Percentiles rank a stretch among this genome's conserved stretches.
phyloP scores from a whole-genome alignment of 2,888 invertebrate species.

The Prenolepis imparis region DNA sequence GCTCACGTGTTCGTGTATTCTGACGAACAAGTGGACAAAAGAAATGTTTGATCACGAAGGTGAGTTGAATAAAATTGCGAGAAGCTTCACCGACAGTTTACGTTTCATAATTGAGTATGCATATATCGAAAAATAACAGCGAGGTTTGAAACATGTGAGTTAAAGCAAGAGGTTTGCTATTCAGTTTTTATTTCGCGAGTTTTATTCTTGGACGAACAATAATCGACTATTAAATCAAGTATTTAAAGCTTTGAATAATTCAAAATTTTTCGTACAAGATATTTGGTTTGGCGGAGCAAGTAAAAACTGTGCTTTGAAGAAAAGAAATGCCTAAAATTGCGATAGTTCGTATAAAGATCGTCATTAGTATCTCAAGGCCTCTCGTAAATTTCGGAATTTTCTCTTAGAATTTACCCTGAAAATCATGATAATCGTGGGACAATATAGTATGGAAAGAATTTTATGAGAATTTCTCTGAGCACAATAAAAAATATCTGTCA shows the following conservation, averaged over 20 bases:
- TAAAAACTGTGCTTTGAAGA: not conserved
- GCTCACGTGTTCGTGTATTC: not conserved
- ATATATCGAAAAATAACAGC: not conserved
- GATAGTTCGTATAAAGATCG: not conserved
- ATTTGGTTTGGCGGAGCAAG: not conserved
- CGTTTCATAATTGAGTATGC: not conserved
- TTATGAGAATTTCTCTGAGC: too few relatives aligned
- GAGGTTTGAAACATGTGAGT: not conserved
- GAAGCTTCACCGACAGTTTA: not conserved
- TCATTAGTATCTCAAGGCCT: not conserved
- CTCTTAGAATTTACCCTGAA: too few relatives aligned
- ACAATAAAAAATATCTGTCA: too few relatives aligned
- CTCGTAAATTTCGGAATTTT: not conserved
- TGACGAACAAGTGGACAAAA: not conserved
- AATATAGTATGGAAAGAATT: too few relatives aligned
- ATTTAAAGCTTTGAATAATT: not conserved
- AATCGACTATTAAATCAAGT: slow-evolving; percentile 3
- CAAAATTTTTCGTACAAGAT: not conserved
- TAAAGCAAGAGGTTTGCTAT: not conserved
- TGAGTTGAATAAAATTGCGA: not conserved
- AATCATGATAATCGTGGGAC: too few relatives aligned
- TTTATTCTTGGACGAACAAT: not conserved
- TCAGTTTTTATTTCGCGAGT: not conserved
- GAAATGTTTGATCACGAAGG: slow-evolving; percentile 6
- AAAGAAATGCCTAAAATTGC: not conserved